Base-by-base conservation (phyloP, 2,797 vertebrate species). In the Anableps anableps region DNA sequence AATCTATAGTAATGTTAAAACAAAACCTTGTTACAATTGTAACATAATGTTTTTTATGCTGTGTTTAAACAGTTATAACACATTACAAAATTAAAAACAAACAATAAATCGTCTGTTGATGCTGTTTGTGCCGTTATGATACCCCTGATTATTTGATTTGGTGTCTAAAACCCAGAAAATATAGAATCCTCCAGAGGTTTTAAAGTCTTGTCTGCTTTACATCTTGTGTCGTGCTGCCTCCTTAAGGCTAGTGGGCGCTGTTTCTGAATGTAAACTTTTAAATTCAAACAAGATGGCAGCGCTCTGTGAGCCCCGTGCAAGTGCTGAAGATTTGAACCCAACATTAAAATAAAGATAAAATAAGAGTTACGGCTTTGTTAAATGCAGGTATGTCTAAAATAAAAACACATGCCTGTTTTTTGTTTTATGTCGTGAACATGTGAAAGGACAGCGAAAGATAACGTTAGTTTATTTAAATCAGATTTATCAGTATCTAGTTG, bases 241-340 rank as follows among this genome's bases (percentile, higher is more conserved):
- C 60, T 58, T 23, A 19, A 19, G 77, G 14, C 71, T 73, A 0
- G 55, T 10, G 0, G 76, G 55, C 83, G 79, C 83, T 76, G 36
- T 58, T 0, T 64, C 72, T 58, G 83, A 82, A 92, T 92, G 93
- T 91, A 94, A 92, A 91, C 81, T 91, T 1, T 75, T 48, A 31
- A 0, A 14, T 82, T 83, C 83, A 91, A 91, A 90, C 77, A 95
- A 93, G 34, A 96, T 96, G 95, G 93, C 92, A 26, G 91, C 93
- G 48, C 70, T 77, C 84, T 1, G 58, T 2, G 19, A 0, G 2
- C 5, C 0, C 31, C 79, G 36, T 88, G 90, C 10, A 31, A 26
- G 0, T n/a, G 13, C 0, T 58, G n/a, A 53, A 64, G 0, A 14
- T 14, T 50, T 74, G 23, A 80, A 76, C 1, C 0, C 6, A 17